Evolutionary conservation across 2,888 invertebrate species (phyloP).

Genomic region (Drosophila hamatofila): DNA sequence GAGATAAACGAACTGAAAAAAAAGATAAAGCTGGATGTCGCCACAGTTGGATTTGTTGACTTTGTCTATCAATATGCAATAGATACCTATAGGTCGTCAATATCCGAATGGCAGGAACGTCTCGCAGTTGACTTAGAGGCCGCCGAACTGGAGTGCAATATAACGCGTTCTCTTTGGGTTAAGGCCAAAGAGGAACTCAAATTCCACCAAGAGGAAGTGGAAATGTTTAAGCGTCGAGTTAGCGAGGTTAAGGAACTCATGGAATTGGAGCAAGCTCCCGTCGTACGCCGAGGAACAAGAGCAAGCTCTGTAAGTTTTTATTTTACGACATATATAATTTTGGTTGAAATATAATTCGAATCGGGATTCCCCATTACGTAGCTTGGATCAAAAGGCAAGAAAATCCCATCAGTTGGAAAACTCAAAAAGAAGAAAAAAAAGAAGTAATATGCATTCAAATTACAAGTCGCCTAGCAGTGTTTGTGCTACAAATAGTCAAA

Average conservation of each 20-base stretch:
- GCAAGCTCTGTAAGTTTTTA: background rate
- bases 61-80: constrained; percentile 22
- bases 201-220: constrained; percentile 34
- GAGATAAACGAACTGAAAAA: constrained; percentile 18
- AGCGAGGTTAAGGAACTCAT: constrained; percentile 23
- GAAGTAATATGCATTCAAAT: constrained; percentile 15
- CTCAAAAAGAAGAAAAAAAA: background rate
- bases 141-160: constrained; percentile 34
- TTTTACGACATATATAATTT: background rate
- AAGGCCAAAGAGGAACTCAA: constrained; percentile 48
- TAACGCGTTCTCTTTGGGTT: constrained; percentile 1
- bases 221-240: constrained; percentile 39
- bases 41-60: constrained; percentile 7
- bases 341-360: background rate
- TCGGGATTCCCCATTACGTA: background rate
- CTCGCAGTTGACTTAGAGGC: constrained; percentile 52
- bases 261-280: constrained; percentile 1
- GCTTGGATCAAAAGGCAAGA: background rate
- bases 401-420: background rate
- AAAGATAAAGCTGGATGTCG: background rate
- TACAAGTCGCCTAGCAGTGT: constrained; percentile 21
- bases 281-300: background rate
- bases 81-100: background rate
- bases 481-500: background rate
- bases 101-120: constrained; percentile 44